Conservation (phyloP, 2,113 vertebrate genomes). For the Oncorhynchus keta region DNA sequence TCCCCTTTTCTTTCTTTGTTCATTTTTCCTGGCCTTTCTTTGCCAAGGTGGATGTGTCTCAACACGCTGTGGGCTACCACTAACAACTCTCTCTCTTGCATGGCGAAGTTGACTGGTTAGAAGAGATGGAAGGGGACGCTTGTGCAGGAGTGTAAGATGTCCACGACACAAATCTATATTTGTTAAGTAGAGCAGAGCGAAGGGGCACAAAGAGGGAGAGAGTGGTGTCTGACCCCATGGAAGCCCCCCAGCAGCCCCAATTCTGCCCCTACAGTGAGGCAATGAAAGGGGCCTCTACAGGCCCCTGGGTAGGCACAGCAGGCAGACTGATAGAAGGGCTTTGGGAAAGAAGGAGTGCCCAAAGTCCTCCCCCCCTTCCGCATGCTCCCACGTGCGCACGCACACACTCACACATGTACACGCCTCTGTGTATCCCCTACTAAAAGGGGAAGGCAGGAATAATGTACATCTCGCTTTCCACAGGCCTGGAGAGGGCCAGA, state of each 20-base stretch:
- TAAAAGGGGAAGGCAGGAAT: too few species aligned
- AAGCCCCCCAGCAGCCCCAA: neutral
- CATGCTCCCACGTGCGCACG: neutral
- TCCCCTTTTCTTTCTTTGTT: slow-evolving; percentile 17
- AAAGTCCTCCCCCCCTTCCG: neutral
- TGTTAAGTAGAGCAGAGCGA: slow-evolving; percentile 1
- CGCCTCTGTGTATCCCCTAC: neutral
- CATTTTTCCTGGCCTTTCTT: slow-evolving; percentile 13
- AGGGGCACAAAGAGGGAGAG: neutral
- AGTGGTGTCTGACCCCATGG: slow-evolving; percentile 9
- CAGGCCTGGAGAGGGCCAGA: neutral
- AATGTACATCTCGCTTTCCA: too few species aligned
- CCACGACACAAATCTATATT: too few species aligned
- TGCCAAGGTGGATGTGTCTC: slow-evolving; percentile 61
- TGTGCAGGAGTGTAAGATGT: too few species aligned
- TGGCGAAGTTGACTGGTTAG: too few species aligned
- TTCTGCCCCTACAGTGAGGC: neutral
- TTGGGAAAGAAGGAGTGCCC: neutral
- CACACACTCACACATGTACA: slow-evolving; percentile 17
- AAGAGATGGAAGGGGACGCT: too few species aligned
- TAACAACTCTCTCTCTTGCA: slow-evolving; percentile 33
- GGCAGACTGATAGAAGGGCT: neutral
- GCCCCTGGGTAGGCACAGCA: neutral
- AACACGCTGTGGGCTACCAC: slow-evolving; percentile 56
- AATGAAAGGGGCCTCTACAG: neutral